Percentiles rank a stretch among this genome's conserved stretches.
Conservation (phyloP, 2,113 vertebrate species). For the Oriolus oriolus region DNA sequence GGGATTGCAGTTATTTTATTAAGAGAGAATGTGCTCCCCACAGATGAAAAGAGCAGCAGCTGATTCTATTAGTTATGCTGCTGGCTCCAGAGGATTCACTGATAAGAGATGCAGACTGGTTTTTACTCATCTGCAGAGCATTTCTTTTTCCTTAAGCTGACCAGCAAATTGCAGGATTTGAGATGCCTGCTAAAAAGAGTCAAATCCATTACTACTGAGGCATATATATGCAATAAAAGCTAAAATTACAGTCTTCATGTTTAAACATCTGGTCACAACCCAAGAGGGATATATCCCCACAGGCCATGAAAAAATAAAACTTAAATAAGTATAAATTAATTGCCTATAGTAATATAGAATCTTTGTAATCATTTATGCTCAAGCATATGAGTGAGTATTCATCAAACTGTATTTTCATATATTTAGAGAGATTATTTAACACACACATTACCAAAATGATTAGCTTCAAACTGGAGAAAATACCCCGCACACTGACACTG, state of each 20-base stretch:
- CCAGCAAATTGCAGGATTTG: conserved; percentile 42
- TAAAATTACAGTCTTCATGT: conserved; percentile 45
- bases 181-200: conserved; percentile 1
- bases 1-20: conserved; percentile 11
- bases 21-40: not conserved
- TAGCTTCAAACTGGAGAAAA: not conserved
- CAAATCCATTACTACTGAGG: conserved; percentile 28
- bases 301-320: conserved; percentile 32
- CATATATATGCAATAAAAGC: conserved; percentile 18
- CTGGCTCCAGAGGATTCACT: not conserved
- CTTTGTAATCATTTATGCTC: conserved; percentile 22
- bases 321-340: conserved; percentile 59
- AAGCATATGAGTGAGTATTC: not conserved
- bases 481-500: not conserved
- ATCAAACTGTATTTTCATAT: conserved; percentile 10
- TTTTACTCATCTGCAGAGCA: conserved; percentile 5
- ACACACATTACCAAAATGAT: not conserved
- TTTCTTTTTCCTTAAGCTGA: conserved; percentile 14
- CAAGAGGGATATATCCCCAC: conserved; percentile 14
- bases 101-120: not conserved
- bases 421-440: conserved; percentile 33
- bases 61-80: conserved; percentile 42
- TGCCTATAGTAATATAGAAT: conserved; percentile 27
- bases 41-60: not conserved
- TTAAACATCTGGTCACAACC: conserved; percentile 60